These are phyloP conservation scores for Andrena flavipes DNA, from an alignment of 2,888 invertebrate genomes.

Conservation along the genomic window DNA sequence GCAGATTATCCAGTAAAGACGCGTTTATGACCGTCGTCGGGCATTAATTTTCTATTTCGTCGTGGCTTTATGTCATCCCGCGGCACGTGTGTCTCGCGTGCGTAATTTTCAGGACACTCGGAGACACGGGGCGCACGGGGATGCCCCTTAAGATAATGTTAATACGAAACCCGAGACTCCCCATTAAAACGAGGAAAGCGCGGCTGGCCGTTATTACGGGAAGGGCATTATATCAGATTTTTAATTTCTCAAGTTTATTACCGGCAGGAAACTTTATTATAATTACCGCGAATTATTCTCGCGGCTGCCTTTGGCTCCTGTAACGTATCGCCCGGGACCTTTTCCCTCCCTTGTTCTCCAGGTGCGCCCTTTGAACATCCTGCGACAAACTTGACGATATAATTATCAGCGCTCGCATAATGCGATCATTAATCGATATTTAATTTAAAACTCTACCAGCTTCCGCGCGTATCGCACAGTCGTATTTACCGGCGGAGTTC, in stretches of 20 bases:
- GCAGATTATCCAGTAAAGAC: conserved; percentile 50
- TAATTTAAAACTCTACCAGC: too few relatives aligned
- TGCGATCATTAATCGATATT: too few relatives aligned
- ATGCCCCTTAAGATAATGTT: conserved; percentile 37
- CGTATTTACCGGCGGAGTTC: not conserved
- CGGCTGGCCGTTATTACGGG: conserved; percentile 44
- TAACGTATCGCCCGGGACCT: not conserved
- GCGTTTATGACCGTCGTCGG: conserved; percentile 47
- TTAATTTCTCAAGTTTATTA: conserved; percentile 52
- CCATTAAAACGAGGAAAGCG: conserved; percentile 53
- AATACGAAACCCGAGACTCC: conserved; percentile 37
- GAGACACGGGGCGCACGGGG: not conserved
- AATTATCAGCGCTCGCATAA: not conserved
- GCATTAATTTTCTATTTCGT: conserved; percentile 60
- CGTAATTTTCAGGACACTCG: conserved; percentile 25
- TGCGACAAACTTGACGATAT: not conserved
- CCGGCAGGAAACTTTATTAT: conserved; percentile 47
- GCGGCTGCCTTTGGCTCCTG: conserved; percentile 23
- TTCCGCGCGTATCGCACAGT: too few relatives aligned
- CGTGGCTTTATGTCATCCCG: conserved; percentile 20
- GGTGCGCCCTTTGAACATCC: not conserved
- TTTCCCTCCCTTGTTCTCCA: not conserved
- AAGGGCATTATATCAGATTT: conserved; percentile 54
- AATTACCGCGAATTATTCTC: conserved; percentile 55
- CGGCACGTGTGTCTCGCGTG: conserved; percentile 11